phyloP scores from a whole-genome alignment of 2,888 invertebrate genomes.

The Cenopis cana region DNA sequence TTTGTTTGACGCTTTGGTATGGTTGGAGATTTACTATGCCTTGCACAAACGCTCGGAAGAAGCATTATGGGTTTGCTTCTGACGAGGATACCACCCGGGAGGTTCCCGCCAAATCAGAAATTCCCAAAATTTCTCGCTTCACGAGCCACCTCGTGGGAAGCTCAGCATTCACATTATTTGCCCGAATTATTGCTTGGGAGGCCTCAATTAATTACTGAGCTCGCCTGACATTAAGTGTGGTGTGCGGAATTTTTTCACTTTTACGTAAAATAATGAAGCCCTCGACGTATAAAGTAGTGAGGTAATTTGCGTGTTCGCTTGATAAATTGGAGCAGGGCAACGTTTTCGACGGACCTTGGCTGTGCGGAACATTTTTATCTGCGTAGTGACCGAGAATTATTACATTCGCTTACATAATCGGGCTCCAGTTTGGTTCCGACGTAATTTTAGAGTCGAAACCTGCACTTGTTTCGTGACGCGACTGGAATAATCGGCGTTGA shows the following conservation, averaged over 20 bases:
- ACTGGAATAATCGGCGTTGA: slow-evolving; percentile 62
- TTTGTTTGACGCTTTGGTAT: background rate
- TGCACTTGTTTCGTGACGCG: slow-evolving; percentile 69
- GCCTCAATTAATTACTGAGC: slow-evolving; percentile 69
- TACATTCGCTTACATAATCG: slow-evolving; percentile 65
- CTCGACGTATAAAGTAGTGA: slow-evolving; percentile 49
- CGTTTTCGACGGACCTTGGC: slow-evolving; percentile 56
- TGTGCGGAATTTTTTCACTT: slow-evolving; percentile 61
- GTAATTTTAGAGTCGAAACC: slow-evolving; percentile 63
- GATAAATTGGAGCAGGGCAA: slow-evolving; percentile 68
- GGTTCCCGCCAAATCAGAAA: slow-evolving; percentile 44
- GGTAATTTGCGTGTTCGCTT: slow-evolving; percentile 58
- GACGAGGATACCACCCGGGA: slow-evolving; percentile 29
- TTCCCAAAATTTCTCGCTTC: slow-evolving; percentile 62
- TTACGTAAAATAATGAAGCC: slow-evolving; percentile 62
- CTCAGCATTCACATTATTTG: slow-evolving; percentile 57
- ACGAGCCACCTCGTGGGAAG: slow-evolving; percentile 64
- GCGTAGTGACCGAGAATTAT: slow-evolving; percentile 60
- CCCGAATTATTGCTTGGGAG: slow-evolving; percentile 68
- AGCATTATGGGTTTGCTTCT: background rate
- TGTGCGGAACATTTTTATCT: slow-evolving; percentile 54
- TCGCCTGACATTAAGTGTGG: slow-evolving; percentile 65
- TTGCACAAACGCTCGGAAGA: background rate
- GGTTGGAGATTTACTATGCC: background rate
- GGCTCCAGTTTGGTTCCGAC: slow-evolving; percentile 58